Percentiles rank a stretch among this genome's conserved stretches.
phyloP scores from a whole-genome alignment of 2,888 invertebrate species.

The Antheraea yamamai region DNA sequence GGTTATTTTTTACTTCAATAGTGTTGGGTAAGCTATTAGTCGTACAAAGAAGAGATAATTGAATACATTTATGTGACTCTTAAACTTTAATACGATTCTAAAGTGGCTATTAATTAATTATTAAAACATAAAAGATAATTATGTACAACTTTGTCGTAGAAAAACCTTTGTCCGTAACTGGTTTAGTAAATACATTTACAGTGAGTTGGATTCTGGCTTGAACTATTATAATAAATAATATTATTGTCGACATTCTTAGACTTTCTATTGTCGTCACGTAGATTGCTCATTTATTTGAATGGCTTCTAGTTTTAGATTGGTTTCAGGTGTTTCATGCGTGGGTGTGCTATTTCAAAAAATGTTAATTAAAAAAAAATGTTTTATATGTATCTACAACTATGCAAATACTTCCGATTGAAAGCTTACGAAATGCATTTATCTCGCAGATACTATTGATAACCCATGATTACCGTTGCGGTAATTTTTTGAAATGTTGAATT shows the following conservation, averaged over 20 bases:
- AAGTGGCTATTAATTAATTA: background rate
- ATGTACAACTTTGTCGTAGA: background rate
- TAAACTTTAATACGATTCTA: background rate
- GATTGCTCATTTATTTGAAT: slow-evolving; percentile 30
- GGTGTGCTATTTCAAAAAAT: background rate
- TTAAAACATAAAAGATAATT: background rate
- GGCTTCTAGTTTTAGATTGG: background rate
- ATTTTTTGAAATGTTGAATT: too few relatives aligned
- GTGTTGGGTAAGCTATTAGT: background rate
- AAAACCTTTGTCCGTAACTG: background rate
- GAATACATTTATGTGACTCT: background rate
- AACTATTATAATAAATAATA: slow-evolving; percentile 24
- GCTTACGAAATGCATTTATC: background rate
- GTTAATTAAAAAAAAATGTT: background rate
- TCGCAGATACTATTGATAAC: background rate
- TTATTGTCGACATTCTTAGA: slow-evolving; percentile 45
- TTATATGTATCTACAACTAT: background rate
- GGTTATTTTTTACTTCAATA: background rate
- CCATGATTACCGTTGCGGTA: too few relatives aligned
- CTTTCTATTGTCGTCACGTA: slow-evolving; percentile 39
- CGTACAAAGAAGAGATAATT: background rate
- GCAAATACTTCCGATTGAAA: background rate
- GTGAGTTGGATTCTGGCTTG: slow-evolving; percentile 30
- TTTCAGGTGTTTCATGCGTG: background rate
- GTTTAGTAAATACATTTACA: slow-evolving; percentile 16